Evolutionary conservation across 1,140 invertebrate species (phyloP), one percentile per base, ranked within the genome.

Genomic region (Pygmarrhopalites habei): DNA sequence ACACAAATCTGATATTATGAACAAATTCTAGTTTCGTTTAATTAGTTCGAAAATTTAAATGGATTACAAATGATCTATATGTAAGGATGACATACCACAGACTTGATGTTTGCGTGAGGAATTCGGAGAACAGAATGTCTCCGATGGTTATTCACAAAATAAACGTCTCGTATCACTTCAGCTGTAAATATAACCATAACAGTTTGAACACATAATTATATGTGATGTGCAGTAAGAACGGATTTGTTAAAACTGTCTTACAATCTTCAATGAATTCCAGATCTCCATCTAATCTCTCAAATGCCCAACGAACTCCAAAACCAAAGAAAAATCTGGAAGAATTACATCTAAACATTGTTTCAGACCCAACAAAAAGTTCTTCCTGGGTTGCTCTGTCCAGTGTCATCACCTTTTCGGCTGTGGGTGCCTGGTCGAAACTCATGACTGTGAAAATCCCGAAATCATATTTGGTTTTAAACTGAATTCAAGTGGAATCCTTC

Each of bases 241-340:
- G n/a, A n/a, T n/a, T 41, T 41, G n/a, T 41, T 49, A 21, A 7
- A 49, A 12, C 46, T 49, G 12, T 49, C 52, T 39, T 63, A 66
- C 65, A 15, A 29, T 66, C 60, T 46, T 58, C 60, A 43, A 66
- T 44, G 51, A 66, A 66, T 46, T 66, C 65, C 21, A 66, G 43
- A n/a, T 66, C 55, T 17, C 60, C 65, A 55, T 62, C 46, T n/a
- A 25, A 25, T 46, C 56, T 52, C 56, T 66, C 44, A 23, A 51
- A 66, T 4, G 60, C 65, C 65, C 65, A 66, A 35, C 65, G 41
- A 17, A 66, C 43, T 23, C 65, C 65, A 30, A 55, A 66, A 1
- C 41, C 35, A 28, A 66, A 66, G 28, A 62, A 66, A 32, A 66
- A 66, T 14, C 65, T 44, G 17, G 65, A 62, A 15, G 55, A 43